Evolutionary conservation across 2,888 invertebrate genomes (phyloP), one percentile per base, ranked within the genome.

Genomic region (Coelinius sp.): DNA sequence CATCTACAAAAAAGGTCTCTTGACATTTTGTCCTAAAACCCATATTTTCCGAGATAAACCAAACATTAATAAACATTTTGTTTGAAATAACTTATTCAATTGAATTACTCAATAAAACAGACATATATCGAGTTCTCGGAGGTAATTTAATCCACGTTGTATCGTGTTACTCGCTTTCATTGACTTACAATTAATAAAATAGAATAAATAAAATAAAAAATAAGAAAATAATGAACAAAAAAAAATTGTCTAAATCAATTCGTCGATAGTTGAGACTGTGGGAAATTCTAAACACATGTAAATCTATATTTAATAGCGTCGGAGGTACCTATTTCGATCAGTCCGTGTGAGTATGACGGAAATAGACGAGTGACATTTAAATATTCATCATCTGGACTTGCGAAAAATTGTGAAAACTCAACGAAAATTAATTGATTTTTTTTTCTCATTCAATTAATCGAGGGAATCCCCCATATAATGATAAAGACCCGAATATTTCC

Each of bases 221-320:
- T n/a, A n/a, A n/a, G n/a, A n/a, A n/a, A n/a, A n/a, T n/a, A n/a
- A n/a, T n/a, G n/a, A n/a, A n/a, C n/a, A n/a, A 31, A 3, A 31
- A 31, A 31, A 31, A 31, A 31, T n/a, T n/a, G n/a, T n/a, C n/a
- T n/a, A n/a, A n/a, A 12, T 31, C 6, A n/a, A 31, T 17, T 14
- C 17, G 14, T 56, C 20, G 10, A n/a, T 31, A 56, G 5, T 14
- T n/a, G 17, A 14, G 17, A 17, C 4, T 3, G 2, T 17, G 27
- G 10, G 25, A 56, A 49, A 22, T 22, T 49, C n/a, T 5, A 14
- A 31, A 2, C 14, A 17, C 10, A n/a, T n/a, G n/a, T n/a, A n/a
- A 27, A 14, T 59, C 70, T 71, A 71, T 71, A 66, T 71, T 66
- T 31, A 71, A 52, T 46, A 22, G 59, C 56, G 66, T 71, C 59